phyloP scores from a whole-genome alignment of 2,113 vertebrate genomes.

The Tetrax tetrax region DNA sequence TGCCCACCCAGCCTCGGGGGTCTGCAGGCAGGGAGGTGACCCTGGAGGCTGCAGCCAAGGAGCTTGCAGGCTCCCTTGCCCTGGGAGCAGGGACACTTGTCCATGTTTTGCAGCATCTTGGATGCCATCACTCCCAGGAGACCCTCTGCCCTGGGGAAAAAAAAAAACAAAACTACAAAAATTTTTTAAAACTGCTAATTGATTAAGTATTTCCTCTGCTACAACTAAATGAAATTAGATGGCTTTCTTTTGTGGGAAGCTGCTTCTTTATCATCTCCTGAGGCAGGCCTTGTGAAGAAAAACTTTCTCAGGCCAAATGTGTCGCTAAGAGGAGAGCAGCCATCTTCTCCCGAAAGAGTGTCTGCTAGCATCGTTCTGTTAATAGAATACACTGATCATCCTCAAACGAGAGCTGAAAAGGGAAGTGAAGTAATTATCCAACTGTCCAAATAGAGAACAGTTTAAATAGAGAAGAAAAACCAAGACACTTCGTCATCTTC shows the following conservation, averaged over 20 bases:
- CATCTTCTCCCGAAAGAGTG: background rate
- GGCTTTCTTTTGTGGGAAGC: background rate
- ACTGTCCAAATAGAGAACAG: slow-evolving; percentile 53
- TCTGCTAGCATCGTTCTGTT: slow-evolving; percentile 7
- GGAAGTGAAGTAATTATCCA: slow-evolving; percentile 62
- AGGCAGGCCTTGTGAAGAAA: background rate
- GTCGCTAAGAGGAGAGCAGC: background rate
- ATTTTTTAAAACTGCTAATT: background rate
- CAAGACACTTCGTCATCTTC: background rate
- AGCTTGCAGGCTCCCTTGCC: too few relatives aligned
- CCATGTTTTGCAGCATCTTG: background rate
- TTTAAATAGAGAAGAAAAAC: slow-evolving; percentile 9
- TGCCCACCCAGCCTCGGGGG: rapidly evolving
- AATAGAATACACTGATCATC: slow-evolving; percentile 24
- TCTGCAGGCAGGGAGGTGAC: rapidly evolving
- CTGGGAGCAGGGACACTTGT: too few relatives aligned
- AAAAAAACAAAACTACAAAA: background rate
- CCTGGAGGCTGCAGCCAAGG: background rate
- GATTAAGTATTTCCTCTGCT: background rate
- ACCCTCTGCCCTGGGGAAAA: rapidly evolving
- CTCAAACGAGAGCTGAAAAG: slow-evolving; percentile 53
- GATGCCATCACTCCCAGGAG: background rate
- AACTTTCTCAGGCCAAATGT: background rate
- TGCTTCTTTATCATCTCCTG: background rate
- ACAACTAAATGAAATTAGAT: background rate